Evolutionary conservation across 2,113 vertebrate species (phyloP), one percentile per base, ranked within the genome.

Genomic region (Cranoglanis bouderius): DNA sequence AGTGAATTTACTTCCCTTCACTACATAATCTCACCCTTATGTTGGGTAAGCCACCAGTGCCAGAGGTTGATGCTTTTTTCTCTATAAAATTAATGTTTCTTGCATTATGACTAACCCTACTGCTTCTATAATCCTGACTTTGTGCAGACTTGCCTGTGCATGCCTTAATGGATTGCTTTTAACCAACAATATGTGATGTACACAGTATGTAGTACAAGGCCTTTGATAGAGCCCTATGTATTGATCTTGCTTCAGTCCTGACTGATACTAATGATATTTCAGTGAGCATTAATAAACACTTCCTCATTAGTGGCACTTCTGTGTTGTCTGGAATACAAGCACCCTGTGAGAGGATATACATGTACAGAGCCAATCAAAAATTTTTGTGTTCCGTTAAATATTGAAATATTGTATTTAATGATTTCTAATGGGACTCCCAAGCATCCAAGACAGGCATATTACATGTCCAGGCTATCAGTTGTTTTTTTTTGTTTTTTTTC

Each of bases 121-220:
- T 67, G 77, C 85, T 87, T 65, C 72, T 90, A 92, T 90, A 91
- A 87, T 87, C 87, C 75, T 91, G 72, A 90, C 67, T 90, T 84
- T 80, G 87, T 92, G 88, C 90, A 90, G 91, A 91, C 67, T 80
- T 91, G 91, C 91, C 87, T 91, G 90, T 92, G 91, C 91, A 92
- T 92, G 91, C 89, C 91, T 92, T 92, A 92, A 90, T 55, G 38
- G 84, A 92, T 85, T 92, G 89, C 91, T 90, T 84, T 91, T 63
- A 86, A 90, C 80, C 84, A 72, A 87, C 80, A 86, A 78, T 89
- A 91, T 91, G 74, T 90, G 75, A 90, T 85, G 87, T 91, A 83
- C 80, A 90, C 85, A 75, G 86, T 92, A 90, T 92, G 38, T 82
- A 81, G 82, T 57, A 49, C 55, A 26, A 89, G 88, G 74, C 49